Percentiles rank a stretch among this genome's conserved stretches.
These are phyloP conservation scores for Propithecus coquereli DNA, from an alignment of 2,113 vertebrate genomes.

Conservation along the genomic window DNA sequence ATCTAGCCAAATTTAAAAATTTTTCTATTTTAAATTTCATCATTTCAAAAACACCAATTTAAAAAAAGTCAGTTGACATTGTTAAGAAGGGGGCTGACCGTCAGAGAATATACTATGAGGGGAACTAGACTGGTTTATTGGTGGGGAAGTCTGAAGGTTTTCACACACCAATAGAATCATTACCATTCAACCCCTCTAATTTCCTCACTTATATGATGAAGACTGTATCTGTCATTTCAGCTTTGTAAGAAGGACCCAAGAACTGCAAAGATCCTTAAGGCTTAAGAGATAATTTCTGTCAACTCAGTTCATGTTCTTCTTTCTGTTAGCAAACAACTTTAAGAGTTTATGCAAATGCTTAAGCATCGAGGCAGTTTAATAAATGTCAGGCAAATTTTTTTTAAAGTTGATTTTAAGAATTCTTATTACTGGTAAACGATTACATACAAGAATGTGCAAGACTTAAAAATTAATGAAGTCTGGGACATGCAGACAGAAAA, in stretches of 20 bases:
- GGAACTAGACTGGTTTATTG: background rate
- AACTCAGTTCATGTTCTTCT: background rate
- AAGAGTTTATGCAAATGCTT: background rate
- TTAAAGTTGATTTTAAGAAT: background rate
- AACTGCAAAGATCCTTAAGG: background rate
- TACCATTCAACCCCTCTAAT: background rate
- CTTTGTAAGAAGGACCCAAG: background rate
- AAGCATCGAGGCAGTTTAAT: background rate
- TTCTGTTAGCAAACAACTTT: slow-evolving; percentile 12
- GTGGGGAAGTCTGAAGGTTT: background rate
- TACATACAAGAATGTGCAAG: background rate
- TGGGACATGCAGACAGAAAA: background rate
- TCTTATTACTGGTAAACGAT: background rate
- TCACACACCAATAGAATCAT: background rate
- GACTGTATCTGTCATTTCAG: background rate
- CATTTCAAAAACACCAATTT: slow-evolving; percentile 11
- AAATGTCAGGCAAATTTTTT: background rate
- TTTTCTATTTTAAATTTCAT: background rate
- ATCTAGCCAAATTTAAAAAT: background rate
- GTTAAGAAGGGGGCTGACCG: background rate
- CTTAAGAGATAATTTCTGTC: background rate
- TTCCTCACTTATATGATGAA: background rate
- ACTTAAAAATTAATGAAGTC: slow-evolving; percentile 9
- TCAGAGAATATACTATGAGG: background rate
- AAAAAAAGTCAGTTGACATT: background rate